Conservation (phyloP, 2,888 invertebrate species). For the Rhagonycha fulva region DNA sequence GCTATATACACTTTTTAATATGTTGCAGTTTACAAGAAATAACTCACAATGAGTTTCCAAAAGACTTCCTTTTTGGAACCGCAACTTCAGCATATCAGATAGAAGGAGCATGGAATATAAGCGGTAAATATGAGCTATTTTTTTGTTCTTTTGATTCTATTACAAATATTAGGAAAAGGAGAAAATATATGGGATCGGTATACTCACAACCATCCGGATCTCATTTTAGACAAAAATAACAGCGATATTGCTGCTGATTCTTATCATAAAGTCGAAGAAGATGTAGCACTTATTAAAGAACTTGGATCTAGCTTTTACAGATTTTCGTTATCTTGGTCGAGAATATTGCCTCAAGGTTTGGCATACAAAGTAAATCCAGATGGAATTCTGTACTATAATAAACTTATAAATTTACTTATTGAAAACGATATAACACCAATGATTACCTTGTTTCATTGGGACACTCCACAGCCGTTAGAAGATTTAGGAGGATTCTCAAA, state of each 20-base stretch:
- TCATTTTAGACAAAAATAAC: conserved; percentile 59
- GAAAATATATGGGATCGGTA: conserved; percentile 72
- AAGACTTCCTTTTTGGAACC: conserved; percentile 58
- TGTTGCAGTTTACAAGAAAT: background rate
- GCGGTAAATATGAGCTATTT: conserved; percentile 41
- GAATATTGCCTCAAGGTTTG: conserved; percentile 65
- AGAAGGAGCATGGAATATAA: conserved; percentile 62
- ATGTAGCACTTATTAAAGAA: conserved; percentile 60
- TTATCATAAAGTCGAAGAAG: conserved; percentile 65
- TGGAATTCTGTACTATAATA: conserved; percentile 67
- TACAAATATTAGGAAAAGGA: conserved; percentile 58
- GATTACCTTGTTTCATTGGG: conserved; percentile 61
- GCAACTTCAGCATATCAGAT: conserved; percentile 66
- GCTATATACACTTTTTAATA: background rate
- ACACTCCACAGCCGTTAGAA: conserved; percentile 58
- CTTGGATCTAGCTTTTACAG: conserved; percentile 63
- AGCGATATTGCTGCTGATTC: conserved; percentile 70
- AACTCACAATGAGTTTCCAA: conserved; percentile 4
- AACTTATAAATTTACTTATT: conserved; percentile 60
- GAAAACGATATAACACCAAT: conserved; percentile 60
- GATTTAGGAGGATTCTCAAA: conserved; percentile 56
- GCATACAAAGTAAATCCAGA: conserved; percentile 60
- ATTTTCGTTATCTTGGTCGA: conserved; percentile 69
- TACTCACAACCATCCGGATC: conserved; percentile 58
- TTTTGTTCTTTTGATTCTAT: background rate